phyloP scores from a whole-genome alignment of 2,888 invertebrate species.

The Heliconius hortense region DNA sequence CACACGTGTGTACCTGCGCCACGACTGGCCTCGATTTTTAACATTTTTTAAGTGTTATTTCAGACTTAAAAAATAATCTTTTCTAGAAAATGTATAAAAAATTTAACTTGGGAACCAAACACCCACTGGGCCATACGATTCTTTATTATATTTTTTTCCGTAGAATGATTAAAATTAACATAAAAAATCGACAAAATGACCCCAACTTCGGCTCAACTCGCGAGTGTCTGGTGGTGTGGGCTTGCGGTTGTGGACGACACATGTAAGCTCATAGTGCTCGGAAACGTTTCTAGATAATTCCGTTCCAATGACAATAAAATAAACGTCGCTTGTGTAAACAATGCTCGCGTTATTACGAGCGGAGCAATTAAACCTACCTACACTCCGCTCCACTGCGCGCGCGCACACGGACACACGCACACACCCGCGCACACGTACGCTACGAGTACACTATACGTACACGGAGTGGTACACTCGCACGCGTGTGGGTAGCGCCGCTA shows the following conservation, averaged over 20 bases:
- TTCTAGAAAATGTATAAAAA: too few species aligned
- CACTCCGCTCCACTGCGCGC: not conserved
- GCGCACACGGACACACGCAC: not conserved
- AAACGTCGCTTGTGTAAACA: slow-evolving; percentile 34
- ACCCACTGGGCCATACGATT: too few species aligned
- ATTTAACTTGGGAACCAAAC: too few species aligned
- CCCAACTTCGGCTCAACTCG: not conserved
- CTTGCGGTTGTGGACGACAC: not conserved
- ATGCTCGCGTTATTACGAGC: slow-evolving; percentile 31
- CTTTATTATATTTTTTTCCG: too few species aligned
- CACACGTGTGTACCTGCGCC: too few species aligned
- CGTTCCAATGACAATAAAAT: slow-evolving; percentile 36
- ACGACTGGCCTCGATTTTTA: too few species aligned
- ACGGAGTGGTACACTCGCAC: not conserved
- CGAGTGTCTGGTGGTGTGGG: not conserved
- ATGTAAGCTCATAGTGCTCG: slow-evolving; percentile 13
- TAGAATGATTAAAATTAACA: too few species aligned
- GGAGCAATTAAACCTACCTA: slow-evolving; percentile 22
- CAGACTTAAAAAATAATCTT: too few species aligned
- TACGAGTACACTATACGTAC: not conserved
- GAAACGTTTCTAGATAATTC: slow-evolving; percentile 34
- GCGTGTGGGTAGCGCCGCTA: slow-evolving; percentile 32
- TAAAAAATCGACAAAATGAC: too few species aligned
- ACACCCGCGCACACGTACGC: slow-evolving; percentile 8
- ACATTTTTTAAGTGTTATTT: too few species aligned